Evolutionary conservation across 1,140 invertebrate species (phyloP).

Genomic region (Oedothorax gibbosus): DNA sequence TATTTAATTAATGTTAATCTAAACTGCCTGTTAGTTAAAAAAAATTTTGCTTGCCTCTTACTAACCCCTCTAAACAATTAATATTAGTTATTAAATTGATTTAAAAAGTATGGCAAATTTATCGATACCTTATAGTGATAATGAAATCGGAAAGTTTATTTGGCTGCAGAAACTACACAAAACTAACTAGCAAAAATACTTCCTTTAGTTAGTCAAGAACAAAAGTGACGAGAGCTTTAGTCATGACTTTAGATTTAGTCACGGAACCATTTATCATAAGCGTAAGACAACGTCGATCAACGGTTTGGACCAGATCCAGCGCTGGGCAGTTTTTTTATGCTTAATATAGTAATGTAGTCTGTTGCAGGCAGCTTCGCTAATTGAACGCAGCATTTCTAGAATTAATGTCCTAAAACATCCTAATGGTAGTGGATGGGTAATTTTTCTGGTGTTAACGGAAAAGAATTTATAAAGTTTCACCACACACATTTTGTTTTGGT

Average conservation of each 20-base stretch:
- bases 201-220: slow-evolving; percentile 3
- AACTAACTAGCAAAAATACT: too few species aligned
- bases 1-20: too few species aligned
- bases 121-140: too few species aligned
- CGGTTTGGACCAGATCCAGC: slow-evolving; percentile 28
- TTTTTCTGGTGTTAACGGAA: slow-evolving; percentile 14
- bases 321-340: slow-evolving; percentile 9
- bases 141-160: too few species aligned
- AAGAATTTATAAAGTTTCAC: slow-evolving; percentile 23
- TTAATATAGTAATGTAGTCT: slow-evolving; percentile 22
- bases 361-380: slow-evolving; percentile 48
- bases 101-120: too few species aligned
- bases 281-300: slow-evolving; percentile 41
- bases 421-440: slow-evolving; percentile 18
- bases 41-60: too few species aligned
- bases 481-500: slow-evolving; percentile 8
- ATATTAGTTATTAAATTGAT: too few species aligned
- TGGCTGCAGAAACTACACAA: too few species aligned
- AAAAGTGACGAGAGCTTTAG: slow-evolving; percentile 20
- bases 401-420: slow-evolving; percentile 36
- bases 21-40: too few species aligned
- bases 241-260: slow-evolving; percentile 2
- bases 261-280: slow-evolving; percentile 25
- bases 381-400: slow-evolving; percentile 40
- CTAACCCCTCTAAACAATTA: too few species aligned